Evolutionary conservation across 2,797 vertebrate genomes (phyloP), one percentile per base, ranked within the genome.

Genomic region (Microchirus variegatus): DNA sequence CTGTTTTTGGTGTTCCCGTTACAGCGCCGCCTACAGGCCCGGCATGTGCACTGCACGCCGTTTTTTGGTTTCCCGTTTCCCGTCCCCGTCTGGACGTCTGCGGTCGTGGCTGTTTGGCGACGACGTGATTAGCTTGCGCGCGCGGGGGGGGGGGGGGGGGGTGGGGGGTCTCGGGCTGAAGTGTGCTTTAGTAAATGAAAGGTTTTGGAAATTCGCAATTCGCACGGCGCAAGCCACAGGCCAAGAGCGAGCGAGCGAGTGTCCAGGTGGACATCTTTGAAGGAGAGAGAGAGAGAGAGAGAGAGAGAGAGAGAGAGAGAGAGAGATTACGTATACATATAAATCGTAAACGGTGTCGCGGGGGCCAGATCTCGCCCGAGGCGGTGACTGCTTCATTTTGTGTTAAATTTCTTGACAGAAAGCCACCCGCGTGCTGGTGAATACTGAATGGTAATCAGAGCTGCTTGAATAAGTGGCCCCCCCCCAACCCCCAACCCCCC

Each of bases 391-490:
- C 93, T 94, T 92, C 90, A 93, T 93, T 94, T 94, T 93, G 90
- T 88, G 93, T 92, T 91, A 91, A 92, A 92, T 94, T 93, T 93
- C 90, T 92, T 92, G 91, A 93, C 90, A 91, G 94, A 94, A 94
- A 94, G 93, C 93, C 82, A 90, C 90, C 84, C 86, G 84, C 94
- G 95, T 97, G 96, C 92, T 93, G 91, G 90, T 95, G 96, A 97
- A 98, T 97, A 95, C 94, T 91, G 94, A 95, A 95, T 93, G 88
- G 94, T 93, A 94, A 97, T 97, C 96, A 96, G 92, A 90, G 87
- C 92, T 89, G 90, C 83, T 88, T 90, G 92, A 93, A 93, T 93
- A 94, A 94, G 89, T 87, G 92, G 88, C 86, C 80, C 31, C 31
- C 81, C 84, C 70, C 66, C 70, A 80, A 22, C 3, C 22, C 22